phyloP scores from a whole-genome alignment of 2,888 invertebrate genomes.

The Aproaerema taeniolella region DNA sequence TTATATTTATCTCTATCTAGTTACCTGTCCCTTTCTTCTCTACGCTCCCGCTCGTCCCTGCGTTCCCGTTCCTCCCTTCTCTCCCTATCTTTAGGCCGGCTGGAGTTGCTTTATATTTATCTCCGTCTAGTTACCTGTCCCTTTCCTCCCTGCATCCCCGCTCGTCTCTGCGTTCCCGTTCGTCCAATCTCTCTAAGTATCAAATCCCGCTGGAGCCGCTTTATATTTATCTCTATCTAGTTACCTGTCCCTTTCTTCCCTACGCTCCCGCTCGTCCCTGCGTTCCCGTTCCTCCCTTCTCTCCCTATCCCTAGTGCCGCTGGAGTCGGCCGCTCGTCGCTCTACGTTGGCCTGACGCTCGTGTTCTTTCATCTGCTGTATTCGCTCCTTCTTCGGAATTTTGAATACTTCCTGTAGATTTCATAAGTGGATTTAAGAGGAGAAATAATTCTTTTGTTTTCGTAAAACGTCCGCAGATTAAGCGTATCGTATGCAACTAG shows the following conservation, averaged over 20 bases:
- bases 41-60: slow-evolving; percentile 45
- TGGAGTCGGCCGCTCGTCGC: slow-evolving; percentile 63
- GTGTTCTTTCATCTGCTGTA: slow-evolving; percentile 96
- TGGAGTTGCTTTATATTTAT: too few species aligned
- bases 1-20: too few species aligned
- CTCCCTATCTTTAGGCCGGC: too few species aligned
- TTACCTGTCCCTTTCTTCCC: slow-evolving; percentile 38
- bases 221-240: too few species aligned
- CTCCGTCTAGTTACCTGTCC: slow-evolving; percentile 35
- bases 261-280: slow-evolving; percentile 33
- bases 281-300: slow-evolving; percentile 44
- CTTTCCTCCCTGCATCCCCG: slow-evolving; percentile 38
- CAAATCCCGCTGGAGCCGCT: slow-evolving; percentile 58
- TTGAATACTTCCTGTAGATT: slow-evolving; percentile 81
- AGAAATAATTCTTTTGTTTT: too few species aligned
- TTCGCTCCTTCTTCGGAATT: slow-evolving; percentile 95
- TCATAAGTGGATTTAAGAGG: too few species aligned
- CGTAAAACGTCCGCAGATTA: too few species aligned
- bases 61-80: too few species aligned
- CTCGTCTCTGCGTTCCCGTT: slow-evolving; percentile 35
- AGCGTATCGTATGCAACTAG: not conserved
- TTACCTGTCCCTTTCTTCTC: too few species aligned
- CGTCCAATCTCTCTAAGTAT: slow-evolving; percentile 54
- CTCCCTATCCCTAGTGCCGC: slow-evolving; percentile 57
- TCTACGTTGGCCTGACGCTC: slow-evolving; percentile 91